Conservation (phyloP, 2,888 invertebrate species). For the Ornithoptera alexandrae region DNA sequence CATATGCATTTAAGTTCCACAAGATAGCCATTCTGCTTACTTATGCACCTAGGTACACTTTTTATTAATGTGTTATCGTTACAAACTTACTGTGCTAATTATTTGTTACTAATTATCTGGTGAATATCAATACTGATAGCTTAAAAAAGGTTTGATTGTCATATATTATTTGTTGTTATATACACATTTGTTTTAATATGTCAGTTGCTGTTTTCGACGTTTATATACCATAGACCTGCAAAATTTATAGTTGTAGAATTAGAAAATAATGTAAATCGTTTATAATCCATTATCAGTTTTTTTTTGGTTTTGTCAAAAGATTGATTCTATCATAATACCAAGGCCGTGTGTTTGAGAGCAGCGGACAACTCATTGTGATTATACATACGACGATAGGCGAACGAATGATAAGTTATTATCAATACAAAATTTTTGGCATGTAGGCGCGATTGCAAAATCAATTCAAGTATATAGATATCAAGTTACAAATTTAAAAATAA, state of each 20-base stretch:
- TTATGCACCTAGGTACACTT: too few species aligned
- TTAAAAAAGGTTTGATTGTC: neutral
- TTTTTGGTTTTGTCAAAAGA: neutral
- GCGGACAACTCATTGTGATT: neutral
- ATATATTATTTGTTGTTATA: too few species aligned
- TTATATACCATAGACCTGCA: neutral
- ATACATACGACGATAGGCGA: neutral
- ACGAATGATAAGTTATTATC: neutral
- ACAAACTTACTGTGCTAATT: too few species aligned
- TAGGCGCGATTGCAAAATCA: neutral
- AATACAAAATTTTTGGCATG: neutral
- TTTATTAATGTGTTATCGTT: too few species aligned
- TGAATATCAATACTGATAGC: too few species aligned
- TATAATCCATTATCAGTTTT: neutral
- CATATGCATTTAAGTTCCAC: too few species aligned
- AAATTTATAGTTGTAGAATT: neutral
- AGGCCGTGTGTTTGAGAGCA: neutral
- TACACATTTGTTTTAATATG: too few species aligned
- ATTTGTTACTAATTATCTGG: too few species aligned
- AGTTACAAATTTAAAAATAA: neutral
- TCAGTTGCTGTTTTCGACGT: too few species aligned
- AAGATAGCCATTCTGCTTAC: too few species aligned
- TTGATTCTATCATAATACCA: slow-evolving; percentile 1
- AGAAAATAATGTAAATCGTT: neutral
- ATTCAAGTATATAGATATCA: neutral